Base-by-base conservation (phyloP, 2,888 invertebrate genomes). In the Conops quadrifasciatus region DNA sequence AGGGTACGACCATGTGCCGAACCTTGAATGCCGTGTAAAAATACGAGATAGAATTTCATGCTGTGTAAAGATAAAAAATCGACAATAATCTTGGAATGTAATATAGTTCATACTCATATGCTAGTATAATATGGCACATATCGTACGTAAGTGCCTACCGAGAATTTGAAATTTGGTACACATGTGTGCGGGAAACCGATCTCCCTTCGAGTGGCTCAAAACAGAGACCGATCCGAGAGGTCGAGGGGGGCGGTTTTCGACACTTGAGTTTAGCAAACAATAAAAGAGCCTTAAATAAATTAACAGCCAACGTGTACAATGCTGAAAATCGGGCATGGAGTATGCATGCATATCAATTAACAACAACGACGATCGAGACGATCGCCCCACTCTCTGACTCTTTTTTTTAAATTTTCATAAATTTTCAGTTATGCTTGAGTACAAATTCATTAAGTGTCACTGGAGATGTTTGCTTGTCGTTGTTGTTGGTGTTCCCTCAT, bases 371-470 rank as follows among this genome's bases (percentile, higher is more conserved):
- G 49, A 7, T 49, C 19, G 28, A 58, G 58, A 13, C 4, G 36
- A 9, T 58, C 21, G 11, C 13, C 9, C 43, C 24, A 15, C 21
- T 36, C 49, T 21, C 9, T 56, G 45, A 16, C 21, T 7, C 19
- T 24, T 58, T 43, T 24, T 58, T 26, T 9, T 7, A n/a, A 60
- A 59, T 28, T 67, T 59, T 5, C 45, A 67, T 67, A 67, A 67
- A 67, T 67, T 59, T 67, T 67, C 67, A 47, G 67, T 60, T 67
- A 47, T 67, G 59, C 59, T 47, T 49, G 49, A 47, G 28, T 49
- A 49, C n/a, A 59, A 60, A 11, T n/a, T 21, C 59, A 59, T 59
- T 59, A n/a, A 60, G 59, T 28, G 49, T 28, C 49, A 28, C 16
- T 28, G 26, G 28, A 21, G 43, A 36, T 36, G 30, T 60, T 11